phyloP scores from a whole-genome alignment of 2,888 invertebrate species.

The Lydus trimaculatus region DNA sequence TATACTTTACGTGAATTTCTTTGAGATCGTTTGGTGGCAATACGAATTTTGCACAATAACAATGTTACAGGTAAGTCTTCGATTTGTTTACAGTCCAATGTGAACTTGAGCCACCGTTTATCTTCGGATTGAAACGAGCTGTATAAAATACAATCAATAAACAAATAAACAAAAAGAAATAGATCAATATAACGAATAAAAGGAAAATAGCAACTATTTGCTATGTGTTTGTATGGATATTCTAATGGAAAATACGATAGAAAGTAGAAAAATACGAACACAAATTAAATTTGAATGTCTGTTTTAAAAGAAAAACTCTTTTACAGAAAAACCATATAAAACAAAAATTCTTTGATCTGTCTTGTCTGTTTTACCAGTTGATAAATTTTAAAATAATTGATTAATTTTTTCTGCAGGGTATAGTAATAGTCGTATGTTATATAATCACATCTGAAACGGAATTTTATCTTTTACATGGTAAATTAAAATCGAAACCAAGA shows the following conservation, averaged over 20 bases:
- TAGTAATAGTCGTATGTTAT: slow-evolving; percentile 68
- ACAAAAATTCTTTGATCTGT: too few relatives aligned
- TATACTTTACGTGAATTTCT: slow-evolving; percentile 70
- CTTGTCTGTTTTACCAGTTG: neutral
- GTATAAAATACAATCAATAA: too few relatives aligned
- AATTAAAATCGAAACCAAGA: slow-evolving; percentile 58
- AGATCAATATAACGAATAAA: neutral
- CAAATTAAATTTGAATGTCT: too few relatives aligned
- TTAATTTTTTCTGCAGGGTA: slow-evolving; percentile 59
- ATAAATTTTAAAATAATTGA: slow-evolving; percentile 1
- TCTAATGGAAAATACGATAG: too few relatives aligned
- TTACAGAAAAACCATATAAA: too few relatives aligned
- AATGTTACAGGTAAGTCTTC: slow-evolving; percentile 66
- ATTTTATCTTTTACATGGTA: slow-evolving; percentile 59
- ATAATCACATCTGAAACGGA: slow-evolving; percentile 66
- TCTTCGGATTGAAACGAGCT: too few relatives aligned
- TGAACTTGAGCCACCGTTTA: too few relatives aligned
- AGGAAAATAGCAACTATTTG: neutral
- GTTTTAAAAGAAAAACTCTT: too few relatives aligned
- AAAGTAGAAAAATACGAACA: too few relatives aligned
- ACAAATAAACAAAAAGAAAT: too few relatives aligned
- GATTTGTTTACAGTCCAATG: neutral
- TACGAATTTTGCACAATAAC: slow-evolving; percentile 67
- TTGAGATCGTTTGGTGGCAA: slow-evolving; percentile 64
- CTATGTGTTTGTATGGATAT: neutral